phyloP scores from a whole-genome alignment of 2,888 invertebrate genomes.

The Meiosimyza decipiens region DNA sequence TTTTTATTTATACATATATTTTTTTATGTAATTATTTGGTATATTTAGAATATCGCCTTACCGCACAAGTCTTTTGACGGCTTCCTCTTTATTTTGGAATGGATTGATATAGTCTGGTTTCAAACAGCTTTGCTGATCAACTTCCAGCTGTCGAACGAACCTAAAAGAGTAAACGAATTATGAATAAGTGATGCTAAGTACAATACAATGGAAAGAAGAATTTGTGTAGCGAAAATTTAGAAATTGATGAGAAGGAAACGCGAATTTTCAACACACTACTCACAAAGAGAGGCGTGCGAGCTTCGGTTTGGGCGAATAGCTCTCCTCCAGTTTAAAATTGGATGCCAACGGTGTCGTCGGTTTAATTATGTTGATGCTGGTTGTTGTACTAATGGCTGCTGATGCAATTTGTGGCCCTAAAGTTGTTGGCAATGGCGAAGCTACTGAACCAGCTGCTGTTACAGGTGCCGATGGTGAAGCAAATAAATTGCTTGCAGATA shows the following conservation, averaged over 20 bases:
- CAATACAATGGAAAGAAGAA: background rate
- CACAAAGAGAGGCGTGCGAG: conserved; percentile 68
- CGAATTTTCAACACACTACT: conserved; percentile 67
- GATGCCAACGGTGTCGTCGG: conserved; percentile 39
- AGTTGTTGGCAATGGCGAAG: conserved; percentile 41
- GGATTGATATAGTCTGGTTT: conserved; percentile 80
- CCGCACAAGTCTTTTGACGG: conserved; percentile 78
- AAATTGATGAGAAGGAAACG: conserved; percentile 41
- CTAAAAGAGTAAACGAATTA: conserved; percentile 63
- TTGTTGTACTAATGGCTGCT: conserved; percentile 4
- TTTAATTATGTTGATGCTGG: conserved; percentile 39
- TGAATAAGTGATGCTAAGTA: conserved; percentile 32
- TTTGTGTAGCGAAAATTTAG: conserved; percentile 21
- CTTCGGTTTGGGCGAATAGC: conserved; percentile 63
- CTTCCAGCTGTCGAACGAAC: conserved; percentile 79
- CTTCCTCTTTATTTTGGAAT: conserved; percentile 78
- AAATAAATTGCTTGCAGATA: conserved; percentile 31
- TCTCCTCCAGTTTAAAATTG: conserved; percentile 60
- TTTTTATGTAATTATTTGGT: no score
- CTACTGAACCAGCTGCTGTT: conserved; percentile 31
- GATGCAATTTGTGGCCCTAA: conserved; percentile 22
- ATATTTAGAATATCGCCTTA: conserved; percentile 39
- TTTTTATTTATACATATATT: background rate
- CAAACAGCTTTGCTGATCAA: conserved; percentile 79
- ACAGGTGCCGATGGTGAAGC: conserved; percentile 20